A percentile compares a stretch with the other conserved stretches of the same genome.
phyloP scores from a whole-genome alignment of 2,888 invertebrate species.

The Azorinus chamasolen region DNA sequence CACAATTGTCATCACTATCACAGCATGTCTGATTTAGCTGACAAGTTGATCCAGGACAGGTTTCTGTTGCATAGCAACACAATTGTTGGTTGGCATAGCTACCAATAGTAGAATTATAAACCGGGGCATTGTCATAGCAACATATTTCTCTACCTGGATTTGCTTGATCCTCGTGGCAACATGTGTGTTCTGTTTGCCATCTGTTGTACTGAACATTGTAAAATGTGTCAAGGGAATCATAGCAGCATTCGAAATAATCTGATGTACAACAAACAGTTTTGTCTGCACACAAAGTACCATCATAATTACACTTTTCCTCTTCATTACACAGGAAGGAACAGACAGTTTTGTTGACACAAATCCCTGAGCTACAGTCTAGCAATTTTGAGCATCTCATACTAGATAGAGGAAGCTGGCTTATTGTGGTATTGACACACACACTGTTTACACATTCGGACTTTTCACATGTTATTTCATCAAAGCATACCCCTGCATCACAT shows the following conservation, averaged over 20 bases:
- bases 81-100: neutral
- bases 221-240: constrained; percentile 25
- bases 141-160: constrained; percentile 32
- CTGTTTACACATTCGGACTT: constrained; percentile 22
- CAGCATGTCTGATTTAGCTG: constrained; percentile 27
- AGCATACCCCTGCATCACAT: constrained; percentile 21
- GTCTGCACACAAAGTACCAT: constrained; percentile 16
- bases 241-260: constrained; percentile 36
- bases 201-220: neutral
- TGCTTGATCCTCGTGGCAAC: constrained; percentile 28
- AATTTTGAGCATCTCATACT: constrained; percentile 23
- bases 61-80: constrained; percentile 35
- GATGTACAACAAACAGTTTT: constrained; percentile 30
- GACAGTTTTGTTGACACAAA: constrained; percentile 11
- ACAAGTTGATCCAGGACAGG: constrained; percentile 6
- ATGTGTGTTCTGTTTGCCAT: constrained; percentile 24
- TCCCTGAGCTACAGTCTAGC: constrained; percentile 36
- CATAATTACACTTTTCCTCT: constrained; percentile 22
- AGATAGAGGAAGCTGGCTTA: constrained; percentile 2
- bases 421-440: constrained; percentile 25
- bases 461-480: constrained; percentile 27
- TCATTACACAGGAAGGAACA: constrained; percentile 34
- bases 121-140: constrained; percentile 33
- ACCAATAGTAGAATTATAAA: neutral
- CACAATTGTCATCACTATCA: neutral